Conservation (phyloP, 1,140 invertebrate species). For the Papilio polyxenes region DNA sequence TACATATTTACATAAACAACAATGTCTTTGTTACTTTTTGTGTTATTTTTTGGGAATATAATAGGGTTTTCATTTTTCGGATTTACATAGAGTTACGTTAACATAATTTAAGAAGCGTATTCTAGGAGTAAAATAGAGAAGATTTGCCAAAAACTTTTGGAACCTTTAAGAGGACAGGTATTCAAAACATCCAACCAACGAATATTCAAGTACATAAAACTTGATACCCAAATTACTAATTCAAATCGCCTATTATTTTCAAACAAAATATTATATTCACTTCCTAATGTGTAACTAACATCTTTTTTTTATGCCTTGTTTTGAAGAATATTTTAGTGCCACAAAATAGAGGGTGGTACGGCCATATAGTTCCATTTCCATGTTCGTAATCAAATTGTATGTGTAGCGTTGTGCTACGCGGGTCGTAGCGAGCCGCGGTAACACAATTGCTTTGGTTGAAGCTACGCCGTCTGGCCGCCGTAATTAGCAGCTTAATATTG, state of each 20-base stretch:
- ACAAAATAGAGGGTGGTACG: background rate
- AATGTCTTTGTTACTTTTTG: background rate
- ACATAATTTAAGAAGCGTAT: background rate
- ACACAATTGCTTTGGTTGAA: conserved; percentile 6
- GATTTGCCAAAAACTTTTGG: background rate
- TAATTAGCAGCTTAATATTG: conserved; percentile 11
- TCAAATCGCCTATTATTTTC: background rate
- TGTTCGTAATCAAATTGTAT: background rate
- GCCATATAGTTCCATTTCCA: background rate
- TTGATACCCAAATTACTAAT: no score
- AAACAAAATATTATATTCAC: background rate
- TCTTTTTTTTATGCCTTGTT: background rate
- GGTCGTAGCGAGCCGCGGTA: conserved; percentile 16
- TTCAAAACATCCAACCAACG: background rate
- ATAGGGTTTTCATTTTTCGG: background rate
- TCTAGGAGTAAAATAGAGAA: background rate
- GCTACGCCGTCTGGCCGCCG: background rate
- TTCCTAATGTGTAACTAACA: background rate
- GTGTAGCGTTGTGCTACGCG: background rate
- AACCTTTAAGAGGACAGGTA: background rate
- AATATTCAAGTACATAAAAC: background rate
- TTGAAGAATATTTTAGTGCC: background rate
- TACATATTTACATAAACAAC: background rate
- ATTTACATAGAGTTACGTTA: background rate
- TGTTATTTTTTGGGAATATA: background rate